Evolutionary conservation across 2,797 vertebrate species (phyloP).

Genomic region (Siniperca undulata): DNA sequence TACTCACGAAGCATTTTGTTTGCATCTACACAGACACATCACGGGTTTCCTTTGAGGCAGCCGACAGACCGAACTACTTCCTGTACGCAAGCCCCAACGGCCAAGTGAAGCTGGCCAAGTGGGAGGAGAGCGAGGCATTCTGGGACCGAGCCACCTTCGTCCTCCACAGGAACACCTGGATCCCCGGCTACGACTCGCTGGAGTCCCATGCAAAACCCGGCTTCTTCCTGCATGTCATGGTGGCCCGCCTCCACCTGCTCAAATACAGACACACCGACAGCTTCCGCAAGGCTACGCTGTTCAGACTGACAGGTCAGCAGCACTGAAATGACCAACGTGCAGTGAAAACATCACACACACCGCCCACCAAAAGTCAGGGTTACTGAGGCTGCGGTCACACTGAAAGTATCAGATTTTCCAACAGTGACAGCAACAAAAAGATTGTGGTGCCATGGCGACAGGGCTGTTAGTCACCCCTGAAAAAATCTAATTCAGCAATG

Average conservation of each 20-base stretch:
- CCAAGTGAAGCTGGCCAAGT: slow-evolving; percentile 89
- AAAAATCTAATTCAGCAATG: background rate
- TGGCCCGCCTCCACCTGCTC: slow-evolving; percentile 85
- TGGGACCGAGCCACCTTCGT: slow-evolving; percentile 91
- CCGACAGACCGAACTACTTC: slow-evolving; percentile 95
- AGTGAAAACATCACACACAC: slow-evolving; percentile 3
- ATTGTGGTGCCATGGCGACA: background rate
- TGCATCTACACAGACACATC: slow-evolving; percentile 86
- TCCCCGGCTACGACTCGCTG: slow-evolving; percentile 90
- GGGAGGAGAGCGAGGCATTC: slow-evolving; percentile 87
- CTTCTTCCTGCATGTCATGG: slow-evolving; percentile 87
- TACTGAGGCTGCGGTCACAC: background rate
- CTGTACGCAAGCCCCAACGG: slow-evolving; percentile 83
- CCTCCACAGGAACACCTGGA: slow-evolving; percentile 92
- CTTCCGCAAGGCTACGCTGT: slow-evolving; percentile 91
- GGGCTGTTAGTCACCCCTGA: background rate
- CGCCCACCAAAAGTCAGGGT: background rate
- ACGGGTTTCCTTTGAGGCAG: slow-evolving; percentile 92
- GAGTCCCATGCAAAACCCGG: slow-evolving; percentile 91
- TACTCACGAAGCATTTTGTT: background rate
- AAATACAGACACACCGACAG: slow-evolving; percentile 88
- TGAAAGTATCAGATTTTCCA: background rate
- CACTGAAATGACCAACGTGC: background rate
- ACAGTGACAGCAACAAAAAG: background rate
- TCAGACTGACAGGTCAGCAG: slow-evolving; percentile 90